These are phyloP conservation scores for Mythimna ferrago DNA, from an alignment of 2,888 invertebrate species.

Conservation along the genomic window DNA sequence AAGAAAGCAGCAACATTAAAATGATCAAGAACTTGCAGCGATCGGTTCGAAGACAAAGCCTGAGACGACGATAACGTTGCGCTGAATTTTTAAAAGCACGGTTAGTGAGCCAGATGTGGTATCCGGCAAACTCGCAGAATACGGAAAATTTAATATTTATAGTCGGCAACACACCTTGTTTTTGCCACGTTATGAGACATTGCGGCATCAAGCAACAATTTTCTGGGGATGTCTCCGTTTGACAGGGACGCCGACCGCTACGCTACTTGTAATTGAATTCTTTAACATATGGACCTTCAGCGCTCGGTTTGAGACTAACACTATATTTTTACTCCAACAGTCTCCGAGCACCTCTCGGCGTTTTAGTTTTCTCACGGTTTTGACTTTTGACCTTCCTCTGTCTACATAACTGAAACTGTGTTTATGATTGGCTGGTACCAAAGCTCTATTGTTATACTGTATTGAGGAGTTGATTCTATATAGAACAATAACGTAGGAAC, in stretches of 20 bases:
- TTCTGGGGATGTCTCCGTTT: conserved; percentile 52
- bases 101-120: conserved; percentile 87
- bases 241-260: conserved; percentile 47
- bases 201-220: conserved; percentile 69
- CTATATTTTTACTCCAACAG: conserved; percentile 23
- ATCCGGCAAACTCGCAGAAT: conserved; percentile 81
- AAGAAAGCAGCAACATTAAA: conserved; percentile 19
- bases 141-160: conserved; percentile 89
- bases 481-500: not conserved
- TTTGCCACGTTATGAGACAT: conserved; percentile 81
- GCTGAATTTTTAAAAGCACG: conserved; percentile 86
- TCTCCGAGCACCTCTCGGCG: not conserved
- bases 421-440: not conserved
- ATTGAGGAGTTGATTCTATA: not conserved
- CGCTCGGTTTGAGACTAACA: not conserved
- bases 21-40: conserved; percentile 54
- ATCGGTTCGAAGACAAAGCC: conserved; percentile 78
- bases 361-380: not conserved
- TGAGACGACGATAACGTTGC: conserved; percentile 76
- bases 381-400: not conserved
- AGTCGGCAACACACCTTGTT: conserved; percentile 81
- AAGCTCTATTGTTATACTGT: not conserved
- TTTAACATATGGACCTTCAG: conserved; percentile 43
- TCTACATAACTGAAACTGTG: not conserved
- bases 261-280: conserved; percentile 58